Evolutionary conservation across 2,113 vertebrate genomes (phyloP).

Genomic region (Melanocharis versteri): DNA sequence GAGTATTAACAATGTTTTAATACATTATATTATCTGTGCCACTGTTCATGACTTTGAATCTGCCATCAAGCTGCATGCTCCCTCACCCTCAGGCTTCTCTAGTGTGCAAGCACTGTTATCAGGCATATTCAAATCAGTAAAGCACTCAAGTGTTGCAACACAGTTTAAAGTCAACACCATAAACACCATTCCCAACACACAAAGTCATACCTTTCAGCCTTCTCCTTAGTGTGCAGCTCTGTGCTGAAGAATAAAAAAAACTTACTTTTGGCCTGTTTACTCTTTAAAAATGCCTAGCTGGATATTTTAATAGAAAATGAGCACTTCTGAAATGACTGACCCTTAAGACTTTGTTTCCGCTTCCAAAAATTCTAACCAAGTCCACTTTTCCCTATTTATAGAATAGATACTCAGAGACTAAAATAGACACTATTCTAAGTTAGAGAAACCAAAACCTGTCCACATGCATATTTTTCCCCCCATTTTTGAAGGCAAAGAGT

Average conservation of each 20-base stretch:
- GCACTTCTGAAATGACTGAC: background rate
- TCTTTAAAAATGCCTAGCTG: background rate
- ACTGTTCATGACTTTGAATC: background rate
- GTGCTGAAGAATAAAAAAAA: background rate
- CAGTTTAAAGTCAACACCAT: background rate
- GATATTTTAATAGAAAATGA: background rate
- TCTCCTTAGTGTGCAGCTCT: background rate
- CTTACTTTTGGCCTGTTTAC: background rate
- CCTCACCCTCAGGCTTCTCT: background rate
- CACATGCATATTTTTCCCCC: rapidly evolving
- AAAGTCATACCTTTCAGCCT: background rate
- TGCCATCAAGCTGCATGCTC: background rate
- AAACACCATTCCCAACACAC: background rate
- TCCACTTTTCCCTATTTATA: background rate
- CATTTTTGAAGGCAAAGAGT: background rate
- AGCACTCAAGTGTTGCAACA: background rate
- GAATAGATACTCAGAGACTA: background rate
- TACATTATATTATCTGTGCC: background rate
- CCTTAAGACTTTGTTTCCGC: background rate
- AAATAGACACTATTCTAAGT: background rate
- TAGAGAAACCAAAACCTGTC: background rate
- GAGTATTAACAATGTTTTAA: background rate
- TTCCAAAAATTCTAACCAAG: background rate
- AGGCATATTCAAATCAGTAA: background rate
- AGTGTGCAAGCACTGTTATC: background rate